Evolutionary conservation across 2,797 vertebrate genomes (phyloP), one percentile per base, ranked within the genome.

Genomic region (Fundulus diaphanus): DNA sequence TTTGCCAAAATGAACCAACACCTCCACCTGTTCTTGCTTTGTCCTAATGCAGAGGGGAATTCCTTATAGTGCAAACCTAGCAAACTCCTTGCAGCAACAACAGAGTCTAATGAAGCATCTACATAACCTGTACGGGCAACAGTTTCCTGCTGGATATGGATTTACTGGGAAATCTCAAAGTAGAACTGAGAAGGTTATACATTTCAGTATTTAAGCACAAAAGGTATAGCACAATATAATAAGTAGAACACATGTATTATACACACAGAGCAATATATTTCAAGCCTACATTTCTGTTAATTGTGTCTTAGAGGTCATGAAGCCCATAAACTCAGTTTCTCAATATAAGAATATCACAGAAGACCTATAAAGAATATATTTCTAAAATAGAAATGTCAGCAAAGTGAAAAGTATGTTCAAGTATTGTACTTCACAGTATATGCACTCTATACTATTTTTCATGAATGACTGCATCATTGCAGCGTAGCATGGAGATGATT

Each of bases 21-120:
- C 66, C 67, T 79, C 72, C 79, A 85, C 87, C 81, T 88, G 82
- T 92, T 93, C 94, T 91, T 94, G 88, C 80, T 85, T 82, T 74
- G 78, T 87, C 88, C 79, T 90, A 84, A 74, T 85, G 77, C 85
- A 84, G 88, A 89, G 78, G 74, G 77, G 84, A 82, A 82, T 77
- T 76, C 73, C 61, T 92, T 87, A 94, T 87, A 93, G 72, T 78
- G 85, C 84, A 89, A 86, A 80, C 83, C 83, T 71, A 77, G 85
- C 84, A 85, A 86, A 68, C 57, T 2, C 83, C 75, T 84, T 5
- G 7, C 73, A 74, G 80, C 85, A 89, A 88, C 88, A 90, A 84
- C 61, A 33, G 83, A 89, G 92, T 85, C 72, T 90, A 94, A 94
- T 77, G 80, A 94, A 91, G 77, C 70, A 73, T 42, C 70, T 44